Evolutionary conservation across 2,888 invertebrate species (phyloP).

Genomic region (Proisotoma minuta): DNA sequence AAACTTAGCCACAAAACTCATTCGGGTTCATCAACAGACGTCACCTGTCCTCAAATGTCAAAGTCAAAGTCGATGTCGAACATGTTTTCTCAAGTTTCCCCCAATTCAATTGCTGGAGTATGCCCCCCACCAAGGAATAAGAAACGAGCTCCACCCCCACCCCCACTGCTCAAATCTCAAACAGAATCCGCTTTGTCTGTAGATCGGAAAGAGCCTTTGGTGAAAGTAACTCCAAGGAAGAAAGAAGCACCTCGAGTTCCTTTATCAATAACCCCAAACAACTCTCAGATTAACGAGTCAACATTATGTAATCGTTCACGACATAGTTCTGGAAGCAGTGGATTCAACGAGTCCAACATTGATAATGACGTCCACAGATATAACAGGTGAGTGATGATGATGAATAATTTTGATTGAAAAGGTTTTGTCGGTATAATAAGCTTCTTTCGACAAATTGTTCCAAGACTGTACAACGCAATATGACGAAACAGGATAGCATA

Average conservation of each 20-base stretch:
- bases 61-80: slow-evolving; percentile 24
- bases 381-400: slow-evolving; percentile 32
- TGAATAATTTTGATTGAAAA: too few species aligned
- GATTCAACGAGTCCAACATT: slow-evolving; percentile 66
- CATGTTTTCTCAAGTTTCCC: slow-evolving; percentile 9
- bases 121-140: slow-evolving; percentile 42
- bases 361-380: slow-evolving; percentile 52
- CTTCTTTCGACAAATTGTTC: too few species aligned
- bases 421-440: too few species aligned
- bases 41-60: slow-evolving; percentile 28
- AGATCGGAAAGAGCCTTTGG: slow-evolving; percentile 50
- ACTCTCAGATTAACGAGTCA: slow-evolving; percentile 10
- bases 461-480: too few species aligned
- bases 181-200: slow-evolving; percentile 53
- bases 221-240: slow-evolving; percentile 39
- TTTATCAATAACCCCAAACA: neutral
- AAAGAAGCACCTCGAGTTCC: slow-evolving; percentile 43
- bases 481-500: too few species aligned
- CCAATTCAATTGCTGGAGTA: slow-evolving; percentile 20
- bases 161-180: slow-evolving; percentile 16
- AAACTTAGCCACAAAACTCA: slow-evolving; percentile 36
- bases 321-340: slow-evolving; percentile 68
- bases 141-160: slow-evolving; percentile 47
- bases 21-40: slow-evolving; percentile 36
- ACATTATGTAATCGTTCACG: slow-evolving; percentile 60